Percentiles rank a stretch among this genome's conserved stretches.
Evolutionary conservation across 2,888 invertebrate genomes (phyloP).

Genomic region (Catocala nupta): DNA sequence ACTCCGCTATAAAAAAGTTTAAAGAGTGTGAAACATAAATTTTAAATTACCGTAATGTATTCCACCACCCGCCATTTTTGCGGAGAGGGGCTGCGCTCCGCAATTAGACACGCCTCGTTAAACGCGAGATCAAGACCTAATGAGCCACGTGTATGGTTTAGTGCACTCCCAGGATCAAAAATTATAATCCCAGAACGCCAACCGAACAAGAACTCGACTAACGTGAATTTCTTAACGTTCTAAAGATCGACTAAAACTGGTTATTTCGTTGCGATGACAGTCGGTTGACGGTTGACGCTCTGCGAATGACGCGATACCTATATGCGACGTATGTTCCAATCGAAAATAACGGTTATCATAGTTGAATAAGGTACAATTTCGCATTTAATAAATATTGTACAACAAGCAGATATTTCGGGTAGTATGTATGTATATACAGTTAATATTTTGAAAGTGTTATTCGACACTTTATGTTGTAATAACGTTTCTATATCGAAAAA

Average conservation of each 20-base stretch:
- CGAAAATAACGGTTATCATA: slow-evolving; percentile 51
- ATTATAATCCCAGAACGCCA: slow-evolving; percentile 73
- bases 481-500: slow-evolving; percentile 26
- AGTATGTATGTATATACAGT: neutral
- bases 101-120: slow-evolving; percentile 83
- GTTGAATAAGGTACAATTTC: slow-evolving; percentile 50
- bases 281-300: slow-evolving; percentile 69
- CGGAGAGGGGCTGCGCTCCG: slow-evolving; percentile 63
- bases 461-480: slow-evolving; percentile 30
- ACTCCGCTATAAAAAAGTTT: slow-evolving; percentile 56
- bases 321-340: slow-evolving; percentile 37
- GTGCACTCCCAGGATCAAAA: slow-evolving; percentile 80
- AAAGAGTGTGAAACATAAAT: slow-evolving; percentile 75
- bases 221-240: neutral
- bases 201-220: slow-evolving; percentile 48
- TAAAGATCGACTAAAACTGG: slow-evolving; percentile 51
- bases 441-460: slow-evolving; percentile 37
- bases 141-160: slow-evolving; percentile 83
- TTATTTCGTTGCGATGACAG: slow-evolving; percentile 62
- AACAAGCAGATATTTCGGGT: slow-evolving; percentile 17
- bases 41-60: slow-evolving; percentile 71
- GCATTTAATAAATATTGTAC: slow-evolving; percentile 14
- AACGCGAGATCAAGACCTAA: slow-evolving; percentile 81
- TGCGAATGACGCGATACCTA: slow-evolving; percentile 64
- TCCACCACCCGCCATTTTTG: slow-evolving; percentile 69